Percentiles rank a stretch among this genome's conserved stretches.
These are phyloP conservation scores for Arremon aurantiirostris DNA, from an alignment of 2,797 vertebrate species.

Conservation along the genomic window DNA sequence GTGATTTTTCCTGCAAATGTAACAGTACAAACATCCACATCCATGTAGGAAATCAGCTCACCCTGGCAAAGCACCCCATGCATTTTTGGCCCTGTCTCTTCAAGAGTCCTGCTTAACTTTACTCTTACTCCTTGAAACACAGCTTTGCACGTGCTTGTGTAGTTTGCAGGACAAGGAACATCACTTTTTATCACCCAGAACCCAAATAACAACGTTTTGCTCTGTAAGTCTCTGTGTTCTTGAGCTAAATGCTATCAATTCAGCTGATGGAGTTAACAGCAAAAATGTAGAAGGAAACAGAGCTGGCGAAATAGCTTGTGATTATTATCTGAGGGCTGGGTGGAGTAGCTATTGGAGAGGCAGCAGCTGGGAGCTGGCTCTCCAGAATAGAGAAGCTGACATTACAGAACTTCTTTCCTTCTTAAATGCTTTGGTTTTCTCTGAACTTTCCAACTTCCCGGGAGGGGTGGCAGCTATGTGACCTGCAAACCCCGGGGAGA, in stretches of 20 bases:
- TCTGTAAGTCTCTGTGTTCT: background rate
- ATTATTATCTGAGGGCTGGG: constrained; percentile 65
- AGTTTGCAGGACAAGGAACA: background rate
- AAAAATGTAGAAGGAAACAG: constrained; percentile 56
- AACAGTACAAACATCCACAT: background rate
- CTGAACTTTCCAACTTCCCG: constrained; percentile 16
- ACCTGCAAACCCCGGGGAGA: background rate
- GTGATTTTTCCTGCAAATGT: background rate
- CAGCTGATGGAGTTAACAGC: constrained; percentile 60
- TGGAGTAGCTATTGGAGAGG: constrained; percentile 48
- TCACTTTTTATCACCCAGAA: background rate
- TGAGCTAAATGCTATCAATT: background rate
- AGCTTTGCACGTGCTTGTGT: accelerated
- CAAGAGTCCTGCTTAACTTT: background rate
- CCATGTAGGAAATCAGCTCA: background rate
- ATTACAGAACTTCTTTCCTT: background rate
- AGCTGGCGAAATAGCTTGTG: constrained; percentile 40
- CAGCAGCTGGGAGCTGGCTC: constrained; percentile 8
- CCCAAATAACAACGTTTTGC: background rate
- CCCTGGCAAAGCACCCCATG: accelerated
- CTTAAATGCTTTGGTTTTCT: constrained; percentile 24
- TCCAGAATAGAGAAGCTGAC: constrained; percentile 48
- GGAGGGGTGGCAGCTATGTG: background rate
- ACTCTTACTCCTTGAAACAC: background rate
- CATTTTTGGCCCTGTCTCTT: background rate